phyloP scores from a whole-genome alignment of 2,888 invertebrate genomes.

The Polydrusus cervinus region DNA sequence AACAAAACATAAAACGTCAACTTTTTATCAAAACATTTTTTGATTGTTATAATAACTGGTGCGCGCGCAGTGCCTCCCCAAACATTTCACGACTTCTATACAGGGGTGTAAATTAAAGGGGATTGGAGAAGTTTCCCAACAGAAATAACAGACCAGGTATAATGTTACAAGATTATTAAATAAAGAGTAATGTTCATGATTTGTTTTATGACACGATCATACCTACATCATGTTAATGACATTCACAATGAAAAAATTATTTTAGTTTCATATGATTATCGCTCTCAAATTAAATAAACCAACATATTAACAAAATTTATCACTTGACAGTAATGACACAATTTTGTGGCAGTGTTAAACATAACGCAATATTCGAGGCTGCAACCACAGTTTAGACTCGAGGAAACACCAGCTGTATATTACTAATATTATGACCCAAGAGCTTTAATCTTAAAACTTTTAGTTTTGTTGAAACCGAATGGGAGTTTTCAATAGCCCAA shows the following conservation, averaged over 20 bases:
- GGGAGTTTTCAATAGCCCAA: conserved; percentile 29
- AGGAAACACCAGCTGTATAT: conserved; percentile 38
- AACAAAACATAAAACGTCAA: no score
- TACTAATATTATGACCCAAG: conserved; percentile 34
- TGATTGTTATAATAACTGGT: no score
- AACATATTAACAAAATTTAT: conserved; percentile 39
- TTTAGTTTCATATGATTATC: neutral
- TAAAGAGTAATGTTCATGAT: no score
- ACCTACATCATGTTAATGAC: neutral
- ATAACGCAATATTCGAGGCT: conserved; percentile 37
- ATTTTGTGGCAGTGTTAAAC: conserved; percentile 37
- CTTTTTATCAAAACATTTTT: no score
- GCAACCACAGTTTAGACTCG: conserved; percentile 30
- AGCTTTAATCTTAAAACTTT: conserved; percentile 39
- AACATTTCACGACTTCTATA: no score
- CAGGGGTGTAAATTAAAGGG: no score
- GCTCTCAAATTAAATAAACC: conserved; percentile 16
- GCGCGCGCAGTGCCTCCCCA: no score
- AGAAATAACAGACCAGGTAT: no score
- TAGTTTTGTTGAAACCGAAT: conserved; percentile 37
- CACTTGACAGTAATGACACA: conserved; percentile 42
- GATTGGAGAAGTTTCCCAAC: no score
- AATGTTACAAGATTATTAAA: no score
- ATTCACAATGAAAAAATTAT: conserved; percentile 1
- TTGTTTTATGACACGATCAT: no score